These are phyloP conservation scores for Drosophila crucigera DNA, from an alignment of 2,888 invertebrate species.

Conservation along the genomic window DNA sequence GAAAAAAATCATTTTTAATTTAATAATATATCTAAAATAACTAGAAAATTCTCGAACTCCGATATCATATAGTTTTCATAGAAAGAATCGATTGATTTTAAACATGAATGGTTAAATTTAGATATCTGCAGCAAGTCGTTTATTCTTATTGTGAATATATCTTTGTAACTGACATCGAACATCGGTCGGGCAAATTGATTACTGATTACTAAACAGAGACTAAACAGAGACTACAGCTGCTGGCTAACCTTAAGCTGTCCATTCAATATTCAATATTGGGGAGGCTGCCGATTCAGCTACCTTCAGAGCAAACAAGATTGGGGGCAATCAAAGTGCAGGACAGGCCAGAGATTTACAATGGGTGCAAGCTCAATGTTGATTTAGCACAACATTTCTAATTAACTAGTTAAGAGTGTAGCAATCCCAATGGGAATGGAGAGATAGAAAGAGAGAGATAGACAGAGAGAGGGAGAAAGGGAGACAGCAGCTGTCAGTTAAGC, in stretches of 20 bases:
- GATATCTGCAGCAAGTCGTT: neutral
- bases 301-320: slow-evolving; percentile 5
- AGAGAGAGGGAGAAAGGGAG: neutral
- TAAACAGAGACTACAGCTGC: neutral
- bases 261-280: slow-evolving; percentile 10
- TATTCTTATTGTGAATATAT: neutral
- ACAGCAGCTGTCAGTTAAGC: slow-evolving; percentile 27
- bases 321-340: slow-evolving; percentile 33
- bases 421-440: neutral
- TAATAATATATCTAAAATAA: neutral
- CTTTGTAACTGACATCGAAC: slow-evolving; percentile 32
- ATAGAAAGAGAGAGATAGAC: neutral
- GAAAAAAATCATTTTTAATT: neutral
- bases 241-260: slow-evolving; percentile 27
- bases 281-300: slow-evolving; percentile 9
- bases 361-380: slow-evolving; percentile 24
- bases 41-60: neutral
- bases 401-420: slow-evolving; percentile 26
- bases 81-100: neutral
- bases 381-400: slow-evolving; percentile 49
- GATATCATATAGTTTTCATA: neutral
- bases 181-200: slow-evolving; percentile 31
- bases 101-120: neutral
- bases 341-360: slow-evolving; percentile 34
- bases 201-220: slow-evolving; percentile 27